Evolutionary conservation across 2,113 vertebrate genomes (phyloP), one percentile per base, ranked within the genome.

Genomic region (Clarias gariepinus): DNA sequence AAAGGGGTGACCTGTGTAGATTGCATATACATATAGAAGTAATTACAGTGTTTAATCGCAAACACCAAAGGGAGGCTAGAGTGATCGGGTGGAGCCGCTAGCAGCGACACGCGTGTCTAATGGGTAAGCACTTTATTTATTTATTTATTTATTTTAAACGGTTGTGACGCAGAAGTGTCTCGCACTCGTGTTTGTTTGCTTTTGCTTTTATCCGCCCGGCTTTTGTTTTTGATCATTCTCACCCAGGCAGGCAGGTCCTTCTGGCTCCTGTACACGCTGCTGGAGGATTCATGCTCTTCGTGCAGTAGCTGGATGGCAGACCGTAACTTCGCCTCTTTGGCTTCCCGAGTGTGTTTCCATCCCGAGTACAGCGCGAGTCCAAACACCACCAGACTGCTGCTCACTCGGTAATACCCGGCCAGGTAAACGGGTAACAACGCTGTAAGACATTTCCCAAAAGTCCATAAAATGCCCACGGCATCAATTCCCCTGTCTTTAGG

Each of bases 311-410:
- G 91, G 3, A 96, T 91, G 52, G 96, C 96, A 0, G 94, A 95
- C 84, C 81, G 93, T 73, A 96, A 92, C 1, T 95, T 94, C 2
- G 91, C 93, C 88, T 96, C 95, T 83, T 97, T 97, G 86, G 93
- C 94, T 0, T 95, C 95, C 23, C 96, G 94, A 69, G 95, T 93
- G 82, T 96, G 94, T 90, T 96, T 96, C 97, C 97, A 97, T 82
- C 97, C 96, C 81, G 96, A 94, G 92, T 97, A 97, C 12, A 97
- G 93, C 90, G 96, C 95, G 91, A 97, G 95, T 30, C 96, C 97
- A 90, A 93, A 95, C 55, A 96, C 92, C 88, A 97, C 90, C 87
- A 97, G 91, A 23, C 96, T 95, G 91, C 96, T 94, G 90, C 96
- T 97, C 85, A 97, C 92, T 28, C 97, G 96, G 89, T 95, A 95